These are phyloP conservation scores for Trachymyrmex septentrionalis DNA, from an alignment of 1,140 invertebrate species.

Conservation along the genomic window DNA sequence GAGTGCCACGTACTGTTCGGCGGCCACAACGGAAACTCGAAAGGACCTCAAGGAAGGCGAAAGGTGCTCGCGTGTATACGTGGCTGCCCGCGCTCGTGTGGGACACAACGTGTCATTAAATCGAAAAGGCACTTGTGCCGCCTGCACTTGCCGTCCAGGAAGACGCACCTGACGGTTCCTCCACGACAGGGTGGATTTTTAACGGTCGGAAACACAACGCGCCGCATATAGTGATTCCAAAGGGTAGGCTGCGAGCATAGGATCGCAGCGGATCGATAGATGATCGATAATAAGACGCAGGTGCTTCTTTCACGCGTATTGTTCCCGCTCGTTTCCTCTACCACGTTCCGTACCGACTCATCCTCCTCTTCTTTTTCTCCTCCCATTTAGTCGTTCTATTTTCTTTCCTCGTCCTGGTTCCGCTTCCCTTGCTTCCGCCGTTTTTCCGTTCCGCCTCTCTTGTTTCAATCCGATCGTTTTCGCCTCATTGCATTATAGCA, in stretches of 20 bases:
- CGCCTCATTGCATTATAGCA: constrained; percentile 7
- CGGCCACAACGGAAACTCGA: constrained; percentile 70
- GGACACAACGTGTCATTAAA: constrained; percentile 83
- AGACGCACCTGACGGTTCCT: constrained; percentile 83
- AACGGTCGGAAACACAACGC: constrained; percentile 81
- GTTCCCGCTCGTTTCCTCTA: constrained; percentile 64
- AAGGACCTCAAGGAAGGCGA: constrained; percentile 38
- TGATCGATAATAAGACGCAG: constrained; percentile 83
- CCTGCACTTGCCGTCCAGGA: constrained; percentile 85
- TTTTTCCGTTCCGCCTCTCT: constrained; percentile 19
- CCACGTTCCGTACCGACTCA: constrained; percentile 15
- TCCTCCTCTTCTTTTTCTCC: constrained; percentile 21
- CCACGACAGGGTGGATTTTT: constrained; percentile 78
- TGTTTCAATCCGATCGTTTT: neutral
- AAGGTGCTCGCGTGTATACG: constrained; percentile 58
- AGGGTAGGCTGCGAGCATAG: constrained; percentile 53
- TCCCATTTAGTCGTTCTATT: neutral
- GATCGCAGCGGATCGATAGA: constrained; percentile 78
- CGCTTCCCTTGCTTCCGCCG: constrained; percentile 27
- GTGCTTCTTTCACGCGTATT: constrained; percentile 72
- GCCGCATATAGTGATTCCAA: constrained; percentile 72
- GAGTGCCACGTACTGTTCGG: constrained; percentile 15
- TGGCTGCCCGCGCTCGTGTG: constrained; percentile 28
- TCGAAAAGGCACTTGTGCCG: constrained; percentile 84
- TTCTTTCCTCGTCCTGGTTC: constrained; percentile 25